phyloP scores from a whole-genome alignment of 1,140 invertebrate species.

The Euschistus heros region DNA sequence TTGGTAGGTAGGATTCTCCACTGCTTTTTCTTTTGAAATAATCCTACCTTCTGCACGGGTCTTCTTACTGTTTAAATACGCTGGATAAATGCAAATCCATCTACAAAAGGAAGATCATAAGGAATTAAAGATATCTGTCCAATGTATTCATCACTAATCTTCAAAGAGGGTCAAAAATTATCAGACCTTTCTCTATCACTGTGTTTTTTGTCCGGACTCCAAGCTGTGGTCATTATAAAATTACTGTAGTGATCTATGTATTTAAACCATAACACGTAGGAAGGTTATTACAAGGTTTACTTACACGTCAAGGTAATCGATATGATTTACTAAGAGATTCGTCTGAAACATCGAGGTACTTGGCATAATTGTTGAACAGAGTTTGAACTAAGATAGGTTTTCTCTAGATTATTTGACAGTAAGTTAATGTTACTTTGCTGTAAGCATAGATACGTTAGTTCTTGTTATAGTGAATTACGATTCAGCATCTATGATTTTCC shows the following conservation, averaged over 20 bases:
- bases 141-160: not conserved
- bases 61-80: constrained; percentile 91
- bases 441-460: no score
- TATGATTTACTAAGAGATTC: no score
- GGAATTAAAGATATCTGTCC: constrained; percentile 3
- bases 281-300: not conserved
- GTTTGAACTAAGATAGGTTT: no score
- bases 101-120: constrained; percentile 41
- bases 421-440: no score
- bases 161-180: not conserved
- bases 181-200: constrained; percentile 26
- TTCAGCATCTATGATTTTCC: no score
- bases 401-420: no score
- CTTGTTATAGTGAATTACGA: no score
- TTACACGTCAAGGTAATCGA: not conserved
- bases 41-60: constrained; percentile 76
- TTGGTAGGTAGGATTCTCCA: constrained; percentile 86
- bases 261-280: not conserved
- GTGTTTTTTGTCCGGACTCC: constrained; percentile 25
- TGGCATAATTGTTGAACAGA: no score
- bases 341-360: no score
- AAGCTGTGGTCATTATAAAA: constrained; percentile 9
- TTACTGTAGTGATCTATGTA: not conserved
- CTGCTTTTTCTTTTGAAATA: constrained; percentile 70
- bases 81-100: constrained; percentile 95